Conservation (phyloP, 2,797 vertebrate genomes). For the Mormyrus hasselquistii region DNA sequence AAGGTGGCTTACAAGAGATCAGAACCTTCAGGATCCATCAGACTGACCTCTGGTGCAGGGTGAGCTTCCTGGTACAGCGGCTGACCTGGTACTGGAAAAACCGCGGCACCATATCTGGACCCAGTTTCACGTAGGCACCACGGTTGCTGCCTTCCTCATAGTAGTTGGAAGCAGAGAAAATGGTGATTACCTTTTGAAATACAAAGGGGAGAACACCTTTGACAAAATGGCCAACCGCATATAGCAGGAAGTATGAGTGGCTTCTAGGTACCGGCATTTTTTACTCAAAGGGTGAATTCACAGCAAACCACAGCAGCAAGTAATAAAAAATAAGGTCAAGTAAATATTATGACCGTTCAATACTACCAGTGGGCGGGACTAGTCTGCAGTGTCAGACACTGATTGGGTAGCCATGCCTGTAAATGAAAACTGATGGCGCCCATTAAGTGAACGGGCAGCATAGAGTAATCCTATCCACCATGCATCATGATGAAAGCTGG, state of each 20-base stretch:
- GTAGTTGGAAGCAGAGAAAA: slow-evolving; percentile 99
- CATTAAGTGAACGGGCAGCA: background rate
- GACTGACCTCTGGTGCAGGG: slow-evolving; percentile 75
- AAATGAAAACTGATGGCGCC: background rate
- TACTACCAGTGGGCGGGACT: background rate
- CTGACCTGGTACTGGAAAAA: slow-evolving; percentile 91
- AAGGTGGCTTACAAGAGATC: background rate
- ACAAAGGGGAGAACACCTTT: background rate
- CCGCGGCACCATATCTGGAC: slow-evolving; percentile 64
- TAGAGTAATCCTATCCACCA: background rate
- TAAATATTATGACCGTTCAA: background rate
- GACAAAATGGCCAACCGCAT: background rate
- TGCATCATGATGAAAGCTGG: background rate
- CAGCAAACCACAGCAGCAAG: background rate
- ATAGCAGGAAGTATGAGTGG: background rate
- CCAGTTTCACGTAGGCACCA: slow-evolving; percentile 86
- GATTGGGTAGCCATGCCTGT: background rate
- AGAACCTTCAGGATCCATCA: no score
- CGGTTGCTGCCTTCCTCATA: slow-evolving; percentile 94
- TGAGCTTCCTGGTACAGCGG: slow-evolving; percentile 64
- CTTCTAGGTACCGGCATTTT: background rate
- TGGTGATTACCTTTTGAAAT: slow-evolving; percentile 76
- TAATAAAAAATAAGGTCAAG: background rate
- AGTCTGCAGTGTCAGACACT: background rate
- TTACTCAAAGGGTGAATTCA: background rate